Base-by-base conservation (phyloP, 2,888 invertebrate species). In the Tetrapedia diversipes region DNA sequence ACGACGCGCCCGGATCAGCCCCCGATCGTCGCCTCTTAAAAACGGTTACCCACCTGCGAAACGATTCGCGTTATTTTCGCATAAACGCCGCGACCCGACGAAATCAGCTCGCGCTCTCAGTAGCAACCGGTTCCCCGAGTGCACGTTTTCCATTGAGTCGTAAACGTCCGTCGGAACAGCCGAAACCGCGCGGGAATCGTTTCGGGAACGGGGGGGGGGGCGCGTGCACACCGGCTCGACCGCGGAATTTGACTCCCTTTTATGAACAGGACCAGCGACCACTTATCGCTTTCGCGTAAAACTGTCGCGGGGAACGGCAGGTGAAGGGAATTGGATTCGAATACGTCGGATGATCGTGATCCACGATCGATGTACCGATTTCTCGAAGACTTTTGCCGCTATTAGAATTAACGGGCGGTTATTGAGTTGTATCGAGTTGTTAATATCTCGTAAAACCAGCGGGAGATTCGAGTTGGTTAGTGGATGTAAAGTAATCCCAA, bases 1-100 rank as follows among this genome's bases (percentile, higher is more conserved):
- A 29, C 45, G 39, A 41, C 34, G 34, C 19, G 4, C n/a, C 34
- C 29, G 14, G 2, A 11, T 16, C 16, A 22, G 3, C 19, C 11
- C 14, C 16, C 16, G 41, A 11, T 39, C 59, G 64, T 47, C 59
- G 59, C 54, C 51, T 34, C 39, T 56, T 75, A 49, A 75, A 64
- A 39, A 56, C 14, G 41, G 39, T 66, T 54, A 72, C 22, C 43
- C 61, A 57, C 60, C 61, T 73, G 80, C 77, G 51, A 75, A 83
- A 74, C 69, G 68, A 80, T 66, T 60, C 74, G 71, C 71, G 64
- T 83, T 82, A 82, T 80, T 82, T 82, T 66, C 69, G 69, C 74
- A 64, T 76, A 79, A 79, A 73, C 57, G 43, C 11, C 14, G 24
- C 54, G 45, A 22, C 4, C 16, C 49, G 59, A 73, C 70, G 67